Conservation (phyloP, 2,888 invertebrate species). For the Ormyrus pomaceus region DNA sequence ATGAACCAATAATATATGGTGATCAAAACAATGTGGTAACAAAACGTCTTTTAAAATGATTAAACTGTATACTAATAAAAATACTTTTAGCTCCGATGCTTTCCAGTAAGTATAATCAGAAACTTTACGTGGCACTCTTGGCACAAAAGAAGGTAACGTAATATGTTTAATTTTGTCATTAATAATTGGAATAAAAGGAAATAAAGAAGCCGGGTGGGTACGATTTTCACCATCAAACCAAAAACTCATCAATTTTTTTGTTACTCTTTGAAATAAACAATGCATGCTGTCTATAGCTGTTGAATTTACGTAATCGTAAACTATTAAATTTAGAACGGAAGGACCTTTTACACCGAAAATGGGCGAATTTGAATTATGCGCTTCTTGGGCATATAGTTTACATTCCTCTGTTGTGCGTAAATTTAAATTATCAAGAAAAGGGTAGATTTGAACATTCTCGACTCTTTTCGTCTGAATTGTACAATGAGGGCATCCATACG, state of each 20-base stretch:
- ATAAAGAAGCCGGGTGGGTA: too few species aligned
- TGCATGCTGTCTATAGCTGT: slow-evolving; percentile 29
- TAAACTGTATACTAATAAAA: slow-evolving; percentile 58
- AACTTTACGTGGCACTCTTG: slow-evolving; percentile 54
- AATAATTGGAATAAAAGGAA: neutral
- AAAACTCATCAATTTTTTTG: slow-evolving; percentile 19
- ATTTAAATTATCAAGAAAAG: neutral
- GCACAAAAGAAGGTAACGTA: neutral
- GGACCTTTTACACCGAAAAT: slow-evolving; percentile 40
- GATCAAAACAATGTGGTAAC: slow-evolving; percentile 53
- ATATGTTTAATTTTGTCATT: slow-evolving; percentile 6
- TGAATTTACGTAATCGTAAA: slow-evolving; percentile 8
- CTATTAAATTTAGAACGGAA: neutral
- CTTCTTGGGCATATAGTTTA: slow-evolving; percentile 6
- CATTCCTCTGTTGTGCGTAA: slow-evolving; percentile 24
- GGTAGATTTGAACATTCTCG: too few species aligned
- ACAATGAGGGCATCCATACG: too few species aligned
- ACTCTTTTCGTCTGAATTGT: too few species aligned
- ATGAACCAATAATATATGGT: slow-evolving; percentile 55
- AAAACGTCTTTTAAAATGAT: slow-evolving; percentile 57
- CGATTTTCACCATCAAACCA: too few species aligned
- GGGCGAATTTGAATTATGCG: neutral
- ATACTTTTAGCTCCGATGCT: slow-evolving; percentile 58
- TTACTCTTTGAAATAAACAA: slow-evolving; percentile 16
- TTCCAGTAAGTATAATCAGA: slow-evolving; percentile 57